Percentiles rank a stretch among this genome's conserved stretches.
Conservation (phyloP, 2,888 invertebrate species). For the Tenthredo mesomela region DNA sequence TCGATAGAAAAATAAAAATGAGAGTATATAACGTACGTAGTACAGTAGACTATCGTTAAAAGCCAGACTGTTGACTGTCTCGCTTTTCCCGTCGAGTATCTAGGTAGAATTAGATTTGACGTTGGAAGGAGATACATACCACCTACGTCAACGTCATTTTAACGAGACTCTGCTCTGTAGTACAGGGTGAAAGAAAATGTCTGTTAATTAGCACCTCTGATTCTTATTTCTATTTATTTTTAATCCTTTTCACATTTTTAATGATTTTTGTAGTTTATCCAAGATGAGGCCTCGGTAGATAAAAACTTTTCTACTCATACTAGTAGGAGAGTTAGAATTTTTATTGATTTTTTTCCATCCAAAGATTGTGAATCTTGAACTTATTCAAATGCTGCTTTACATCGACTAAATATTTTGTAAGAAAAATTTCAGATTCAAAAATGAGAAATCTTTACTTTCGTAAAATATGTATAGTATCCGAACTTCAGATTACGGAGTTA, state of each 20-base stretch:
- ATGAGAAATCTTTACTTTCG: neutral
- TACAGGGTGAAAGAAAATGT: neutral
- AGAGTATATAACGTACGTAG: neutral
- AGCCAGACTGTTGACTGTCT: neutral
- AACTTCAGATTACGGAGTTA: neutral
- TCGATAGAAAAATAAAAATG: neutral
- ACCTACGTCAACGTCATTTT: neutral
- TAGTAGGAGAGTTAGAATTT: too few species aligned
- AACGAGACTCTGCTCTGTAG: neutral
- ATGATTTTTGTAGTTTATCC: neutral
- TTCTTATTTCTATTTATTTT: neutral
- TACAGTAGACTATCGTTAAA: conserved; percentile 3
- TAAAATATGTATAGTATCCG: neutral
- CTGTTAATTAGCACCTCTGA: neutral
- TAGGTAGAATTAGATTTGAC: neutral
- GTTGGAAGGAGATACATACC: neutral
- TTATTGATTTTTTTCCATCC: neutral
- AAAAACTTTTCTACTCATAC: neutral
- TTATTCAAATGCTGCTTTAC: neutral
- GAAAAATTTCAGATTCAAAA: neutral
- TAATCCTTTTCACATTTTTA: neutral
- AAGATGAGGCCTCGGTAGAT: neutral
- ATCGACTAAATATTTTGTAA: neutral
- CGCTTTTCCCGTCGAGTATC: neutral
- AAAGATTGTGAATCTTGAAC: neutral